These are phyloP conservation scores for Montipora sp. DNA, from an alignment of 64 coral and sea anemone genomes.

Conservation along the genomic window DNA sequence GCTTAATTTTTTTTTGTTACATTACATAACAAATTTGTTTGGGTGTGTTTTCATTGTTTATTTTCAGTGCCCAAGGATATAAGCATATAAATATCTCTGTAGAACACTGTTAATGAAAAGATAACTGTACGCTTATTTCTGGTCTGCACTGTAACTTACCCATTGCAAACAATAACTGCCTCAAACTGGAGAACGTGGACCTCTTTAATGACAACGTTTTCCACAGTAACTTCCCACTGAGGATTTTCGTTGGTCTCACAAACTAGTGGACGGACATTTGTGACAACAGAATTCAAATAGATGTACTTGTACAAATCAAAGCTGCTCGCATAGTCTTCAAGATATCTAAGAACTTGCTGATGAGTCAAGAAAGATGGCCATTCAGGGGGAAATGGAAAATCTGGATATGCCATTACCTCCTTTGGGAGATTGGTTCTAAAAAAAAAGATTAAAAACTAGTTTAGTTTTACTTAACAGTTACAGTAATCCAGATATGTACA, in stretches of 20 bases:
- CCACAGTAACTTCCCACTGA: background rate
- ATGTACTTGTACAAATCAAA: conserved; percentile 39
- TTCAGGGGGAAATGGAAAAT: conserved; percentile 49
- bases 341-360: conserved; percentile 44
- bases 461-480: no score
- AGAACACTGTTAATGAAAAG: no score
- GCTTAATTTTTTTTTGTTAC: no score
- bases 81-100: no score
- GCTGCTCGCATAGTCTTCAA: conserved; percentile 55
- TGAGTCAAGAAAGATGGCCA: conserved; percentile 27
- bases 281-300: conserved; percentile 37
- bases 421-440: conserved; percentile 69
- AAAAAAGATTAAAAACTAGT: background rate
- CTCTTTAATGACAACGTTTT: background rate
- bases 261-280: conserved; percentile 8
- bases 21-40: no score
- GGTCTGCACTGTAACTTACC: background rate
- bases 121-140: no score
- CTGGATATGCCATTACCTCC: conserved; percentile 64
- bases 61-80: no score
- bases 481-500: no score
- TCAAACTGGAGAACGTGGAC: background rate
- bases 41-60: no score
- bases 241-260: background rate
- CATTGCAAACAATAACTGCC: conserved; percentile 9